Conservation (phyloP, 1,140 invertebrate species). For the Papilio aristodemus region DNA sequence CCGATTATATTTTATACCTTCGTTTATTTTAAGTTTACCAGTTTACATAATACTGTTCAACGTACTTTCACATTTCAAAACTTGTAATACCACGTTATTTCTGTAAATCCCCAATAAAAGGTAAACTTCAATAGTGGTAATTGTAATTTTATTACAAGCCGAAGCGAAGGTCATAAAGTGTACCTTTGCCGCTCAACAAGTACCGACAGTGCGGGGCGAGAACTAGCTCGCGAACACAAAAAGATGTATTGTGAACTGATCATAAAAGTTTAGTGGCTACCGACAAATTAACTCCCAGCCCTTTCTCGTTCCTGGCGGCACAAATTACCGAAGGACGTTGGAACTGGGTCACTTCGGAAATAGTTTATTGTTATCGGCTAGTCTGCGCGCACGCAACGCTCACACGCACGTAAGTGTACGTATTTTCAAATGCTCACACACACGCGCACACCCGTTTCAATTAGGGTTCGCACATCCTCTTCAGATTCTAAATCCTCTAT, state of each 20-base stretch:
- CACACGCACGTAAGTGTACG: conserved; percentile 58
- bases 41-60: background rate
- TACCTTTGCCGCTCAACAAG: background rate
- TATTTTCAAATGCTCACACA: conserved; percentile 52
- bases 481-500: conserved; percentile 51
- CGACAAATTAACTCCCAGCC: conserved; percentile 70
- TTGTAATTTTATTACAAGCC: background rate
- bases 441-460: conserved; percentile 50
- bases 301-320: conserved; percentile 79
- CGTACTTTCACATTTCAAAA: conserved; percentile 7
- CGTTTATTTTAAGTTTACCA: background rate
- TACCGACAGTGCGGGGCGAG: conserved; percentile 27
- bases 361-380: conserved; percentile 80
- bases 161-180: conserved; percentile 15
- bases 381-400: conserved; percentile 71
- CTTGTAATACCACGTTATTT: background rate
- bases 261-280: conserved; percentile 61
- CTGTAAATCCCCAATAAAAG: conserved; percentile 9
- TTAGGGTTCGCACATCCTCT: conserved; percentile 72
- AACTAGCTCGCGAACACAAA: conserved; percentile 45
- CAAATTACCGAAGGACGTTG: conserved; percentile 78
- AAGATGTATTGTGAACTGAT: conserved; percentile 48
- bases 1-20: conserved; percentile 12
- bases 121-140: conserved; percentile 13
- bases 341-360: conserved; percentile 80